Evolutionary conservation across 2,113 vertebrate species (phyloP).

Genomic region (Eptesicus fuscus): DNA sequence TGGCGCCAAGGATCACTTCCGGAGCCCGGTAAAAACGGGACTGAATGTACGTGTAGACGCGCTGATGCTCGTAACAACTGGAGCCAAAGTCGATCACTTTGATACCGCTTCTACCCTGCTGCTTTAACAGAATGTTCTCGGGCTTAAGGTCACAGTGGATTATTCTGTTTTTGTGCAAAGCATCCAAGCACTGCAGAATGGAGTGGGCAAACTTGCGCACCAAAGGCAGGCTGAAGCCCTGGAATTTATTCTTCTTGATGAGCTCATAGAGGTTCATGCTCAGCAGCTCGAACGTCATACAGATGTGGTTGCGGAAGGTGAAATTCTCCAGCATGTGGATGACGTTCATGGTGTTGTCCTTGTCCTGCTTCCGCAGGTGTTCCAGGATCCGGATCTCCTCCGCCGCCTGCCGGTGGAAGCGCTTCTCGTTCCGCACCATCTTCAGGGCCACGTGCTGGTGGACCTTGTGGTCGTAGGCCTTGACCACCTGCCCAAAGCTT

Average conservation of each 20-base stretch:
- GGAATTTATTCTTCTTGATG: constrained; percentile 99
- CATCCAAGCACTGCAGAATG: constrained; percentile 97
- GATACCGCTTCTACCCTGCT: constrained; percentile 98
- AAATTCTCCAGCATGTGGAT: constrained; percentile 99
- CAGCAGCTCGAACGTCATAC: constrained; percentile 98
- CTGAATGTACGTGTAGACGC: constrained; percentile 99
- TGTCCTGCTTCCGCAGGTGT: constrained; percentile 97
- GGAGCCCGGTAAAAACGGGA: constrained; percentile 98
- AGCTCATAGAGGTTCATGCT: constrained; percentile 99
- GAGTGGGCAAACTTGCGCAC: constrained; percentile 99
- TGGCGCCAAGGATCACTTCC: constrained; percentile 96
- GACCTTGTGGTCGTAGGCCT: constrained; percentile 96
- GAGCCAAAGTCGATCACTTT: constrained; percentile 99
- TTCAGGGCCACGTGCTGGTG: constrained; percentile 97
- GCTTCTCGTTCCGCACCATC: constrained; percentile 99
- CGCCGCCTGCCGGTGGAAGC: constrained; percentile 97
- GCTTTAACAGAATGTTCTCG: constrained; percentile 97
- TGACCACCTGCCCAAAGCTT: constrained; percentile 99
- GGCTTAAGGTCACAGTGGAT: constrained; percentile 99
- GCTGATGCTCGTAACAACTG: constrained; percentile 98
- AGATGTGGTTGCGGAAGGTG: constrained; percentile 99
- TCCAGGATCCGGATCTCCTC: constrained; percentile 99
- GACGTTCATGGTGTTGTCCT: constrained; percentile 97
- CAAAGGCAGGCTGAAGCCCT: constrained; percentile 98
- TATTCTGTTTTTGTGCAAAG: constrained; percentile 97